Conservation (phyloP, 2,888 invertebrate genomes). For the Patella depressa region DNA sequence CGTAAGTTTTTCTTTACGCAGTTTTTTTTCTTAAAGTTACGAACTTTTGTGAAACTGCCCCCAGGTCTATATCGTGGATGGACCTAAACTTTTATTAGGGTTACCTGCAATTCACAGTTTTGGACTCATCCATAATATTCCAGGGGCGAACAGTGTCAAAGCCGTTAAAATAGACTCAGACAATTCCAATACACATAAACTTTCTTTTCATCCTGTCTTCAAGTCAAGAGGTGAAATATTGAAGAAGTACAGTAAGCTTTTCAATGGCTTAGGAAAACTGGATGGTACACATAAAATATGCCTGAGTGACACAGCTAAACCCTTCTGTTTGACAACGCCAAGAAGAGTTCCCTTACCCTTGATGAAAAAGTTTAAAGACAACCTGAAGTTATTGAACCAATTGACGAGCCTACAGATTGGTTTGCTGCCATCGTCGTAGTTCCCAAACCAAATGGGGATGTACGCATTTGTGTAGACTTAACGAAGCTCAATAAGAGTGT, state of each 20-base stretch:
- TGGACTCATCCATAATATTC: background rate
- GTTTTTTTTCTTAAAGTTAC: too few relatives aligned
- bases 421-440: background rate
- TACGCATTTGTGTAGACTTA: background rate
- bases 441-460: background rate
- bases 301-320: background rate
- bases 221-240: background rate
- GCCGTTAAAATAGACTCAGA: background rate
- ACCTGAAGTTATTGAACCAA: background rate
- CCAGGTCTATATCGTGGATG: too few relatives aligned
- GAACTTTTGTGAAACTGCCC: too few relatives aligned
- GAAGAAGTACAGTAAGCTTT: background rate
- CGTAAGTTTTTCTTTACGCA: too few relatives aligned
- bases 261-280: background rate
- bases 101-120: background rate
- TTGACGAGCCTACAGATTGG: background rate
- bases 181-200: too few relatives aligned
- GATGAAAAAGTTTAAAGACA: background rate
- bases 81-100: background rate
- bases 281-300: background rate
- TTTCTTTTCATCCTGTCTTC: too few relatives aligned
- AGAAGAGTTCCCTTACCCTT: background rate
- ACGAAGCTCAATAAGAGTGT: conserved; percentile 26
- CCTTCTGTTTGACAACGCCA: background rate
- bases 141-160: background rate